Base-by-base conservation (phyloP, 2,113 vertebrate genomes). In the Solea solea region DNA sequence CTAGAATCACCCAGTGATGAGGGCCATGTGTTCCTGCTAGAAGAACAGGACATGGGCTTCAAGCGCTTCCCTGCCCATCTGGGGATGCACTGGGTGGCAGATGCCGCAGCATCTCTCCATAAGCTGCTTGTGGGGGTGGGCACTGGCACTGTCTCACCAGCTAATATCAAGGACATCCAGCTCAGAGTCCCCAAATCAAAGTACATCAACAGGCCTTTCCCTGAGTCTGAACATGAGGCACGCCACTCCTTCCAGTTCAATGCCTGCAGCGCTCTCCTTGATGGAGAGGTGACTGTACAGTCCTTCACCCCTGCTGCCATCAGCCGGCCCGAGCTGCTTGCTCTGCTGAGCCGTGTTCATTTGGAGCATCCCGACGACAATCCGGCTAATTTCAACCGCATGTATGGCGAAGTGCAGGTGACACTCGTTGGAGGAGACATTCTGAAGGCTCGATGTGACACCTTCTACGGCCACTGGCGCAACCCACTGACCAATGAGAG, bases 181-280 rank as follows among this genome's bases (percentile, higher is more conserved):
- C 92, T 97, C 75, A 91, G 93, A 77, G 92, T 96, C 51, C 96
- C 96, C 0, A 80, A 80, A 58, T 96, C 95, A 4, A 96, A 96
- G 78, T 96, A 97, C 91, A 96, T 97, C 77, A 93, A 97, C 62
- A 90, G 96, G 16, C 95, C 95, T 4, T 95, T 95, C 69, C 96
- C 96, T 1, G 90, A 93, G 70, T 94, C 94, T 0, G 95, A 96
- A 58, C 95, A 97, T 11, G 86, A 96, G 84, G 96, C 96, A 0
- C 94, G 96, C 9, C 96, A 97, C 76, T 97, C 96, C 28, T 96
- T 96, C 91, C 96, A 97, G 76, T 97, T 96, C 82, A 96, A 93
- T 0, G 94, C 95, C 68, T 96, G 96, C 8, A 70, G 89, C 0
- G 94, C 95, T 15, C 90, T 97, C 60, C 55, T 97, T 81, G 95